Conservation (phyloP, 1,140 invertebrate species). For the Nylanderia fulva region DNA sequence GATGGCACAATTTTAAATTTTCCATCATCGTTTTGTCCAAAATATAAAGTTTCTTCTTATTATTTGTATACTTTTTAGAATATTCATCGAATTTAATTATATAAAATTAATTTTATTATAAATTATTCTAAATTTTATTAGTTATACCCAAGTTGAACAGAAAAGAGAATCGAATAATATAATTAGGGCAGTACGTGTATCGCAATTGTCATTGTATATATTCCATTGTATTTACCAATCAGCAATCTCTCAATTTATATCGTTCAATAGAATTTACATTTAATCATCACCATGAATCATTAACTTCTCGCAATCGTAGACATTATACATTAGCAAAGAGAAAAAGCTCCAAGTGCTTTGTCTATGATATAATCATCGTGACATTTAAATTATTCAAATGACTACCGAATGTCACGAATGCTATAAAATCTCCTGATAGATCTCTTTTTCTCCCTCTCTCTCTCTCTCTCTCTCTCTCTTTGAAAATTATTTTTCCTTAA, state of each 20-base stretch:
- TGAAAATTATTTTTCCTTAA: not conserved
- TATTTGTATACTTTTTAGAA: not conserved
- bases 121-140: not conserved
- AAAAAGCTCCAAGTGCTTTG: not conserved
- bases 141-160: not conserved
- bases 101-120: not conserved
- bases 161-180: not conserved
- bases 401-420: not conserved
- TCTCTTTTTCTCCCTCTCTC: not conserved
- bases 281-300: conserved; percentile 47
- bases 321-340: not conserved
- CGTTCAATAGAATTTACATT: conserved; percentile 24
- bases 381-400: not conserved
- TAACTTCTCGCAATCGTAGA: not conserved
- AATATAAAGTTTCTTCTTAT: too few species aligned
- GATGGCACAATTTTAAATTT: too few species aligned
- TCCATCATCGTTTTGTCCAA: too few species aligned
- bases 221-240: not conserved
- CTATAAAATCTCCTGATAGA: not conserved
- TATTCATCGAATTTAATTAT: too few species aligned
- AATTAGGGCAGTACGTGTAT: not conserved
- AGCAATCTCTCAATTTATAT: not conserved
- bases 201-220: not conserved
- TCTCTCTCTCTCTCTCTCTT: not conserved
- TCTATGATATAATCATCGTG: not conserved